Base-by-base conservation (phyloP, 2,888 invertebrate species). In the Morpho achilles region DNA sequence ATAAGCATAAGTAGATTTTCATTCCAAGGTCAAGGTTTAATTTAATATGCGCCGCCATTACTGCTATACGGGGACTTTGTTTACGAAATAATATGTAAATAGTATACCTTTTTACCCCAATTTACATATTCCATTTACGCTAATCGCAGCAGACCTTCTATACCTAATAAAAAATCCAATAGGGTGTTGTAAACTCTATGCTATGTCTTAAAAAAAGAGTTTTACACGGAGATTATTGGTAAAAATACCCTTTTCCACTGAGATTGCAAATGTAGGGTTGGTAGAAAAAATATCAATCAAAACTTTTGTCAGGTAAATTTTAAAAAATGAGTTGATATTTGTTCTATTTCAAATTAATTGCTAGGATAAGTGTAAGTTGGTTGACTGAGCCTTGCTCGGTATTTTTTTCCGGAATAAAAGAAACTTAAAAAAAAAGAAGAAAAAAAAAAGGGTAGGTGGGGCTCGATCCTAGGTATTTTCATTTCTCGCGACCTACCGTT, bases 201-300 rank as follows among this genome's bases (percentile, higher is more conserved):
- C 40, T 52, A 47, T 51, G 51, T 47, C 50, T 53, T 59, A 53
- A 53, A 49, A 42, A 60, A 53, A 53, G 53, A 48, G 59, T 42
- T 50, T 52, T 43, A 65, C 58, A 67, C 67, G 66, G 62, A 71
- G 70, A 73, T 74, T 75, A 75, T 75, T 71, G 71, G 73, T 70
- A 68, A 69, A 72, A 72, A 71, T 69, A 65, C 69, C 69, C 64
- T 60, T 59, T 63, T 63, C 60, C 60, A 56, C 58, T 62, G 62
- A 70, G 65, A 67, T 70, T 67, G 66, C 59, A 58, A 66, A 50
- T 46, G 69, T 71, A 73, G 40, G 48, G 72, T 61, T 60, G 41
- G 68, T 67, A 72, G 48, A 69, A 64, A 59, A 67, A 58, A 9
- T 10, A 41, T 8, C n/a, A 40, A 39, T 39, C 4, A 16, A 7